Conservation (phyloP, 2,113 vertebrate species). For the Odontesthes bonariensis region DNA sequence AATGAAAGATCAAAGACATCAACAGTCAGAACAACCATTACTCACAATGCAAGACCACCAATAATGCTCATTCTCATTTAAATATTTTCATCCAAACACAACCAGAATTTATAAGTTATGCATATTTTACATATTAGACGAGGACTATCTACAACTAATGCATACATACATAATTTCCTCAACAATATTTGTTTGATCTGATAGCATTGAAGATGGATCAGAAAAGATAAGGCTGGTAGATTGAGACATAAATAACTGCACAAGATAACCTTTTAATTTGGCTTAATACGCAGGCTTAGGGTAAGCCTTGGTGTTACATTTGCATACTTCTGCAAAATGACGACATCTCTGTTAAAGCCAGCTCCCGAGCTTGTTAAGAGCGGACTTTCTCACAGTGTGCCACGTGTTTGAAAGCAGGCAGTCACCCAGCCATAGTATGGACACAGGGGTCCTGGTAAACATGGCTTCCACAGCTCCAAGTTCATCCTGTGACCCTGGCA, state of each 20-base stretch:
- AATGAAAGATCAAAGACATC: background rate
- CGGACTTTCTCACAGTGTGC: background rate
- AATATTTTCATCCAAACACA: background rate
- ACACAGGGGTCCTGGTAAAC: constrained; percentile 73
- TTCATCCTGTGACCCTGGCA: constrained; percentile 59
- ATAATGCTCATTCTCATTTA: background rate
- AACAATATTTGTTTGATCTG: background rate
- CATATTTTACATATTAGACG: background rate
- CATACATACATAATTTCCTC: background rate
- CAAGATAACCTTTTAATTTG: background rate
- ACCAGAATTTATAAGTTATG: background rate
- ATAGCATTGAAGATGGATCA: background rate
- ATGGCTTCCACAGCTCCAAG: constrained; percentile 65
- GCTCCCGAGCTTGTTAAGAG: background rate
- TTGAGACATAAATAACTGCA: background rate
- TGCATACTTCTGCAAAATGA: background rate
- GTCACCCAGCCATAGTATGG: constrained; percentile 41
- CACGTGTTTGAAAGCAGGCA: constrained; percentile 37
- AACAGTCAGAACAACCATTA: constrained; percentile 5
- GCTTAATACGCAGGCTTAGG: background rate
- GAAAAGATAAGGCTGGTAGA: too few species aligned
- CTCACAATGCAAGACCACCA: background rate
- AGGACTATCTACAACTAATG: background rate
- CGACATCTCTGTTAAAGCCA: background rate
- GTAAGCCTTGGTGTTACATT: background rate